phyloP scores from a whole-genome alignment of 2,797 vertebrate genomes.

The Lithobates sylvaticus region DNA sequence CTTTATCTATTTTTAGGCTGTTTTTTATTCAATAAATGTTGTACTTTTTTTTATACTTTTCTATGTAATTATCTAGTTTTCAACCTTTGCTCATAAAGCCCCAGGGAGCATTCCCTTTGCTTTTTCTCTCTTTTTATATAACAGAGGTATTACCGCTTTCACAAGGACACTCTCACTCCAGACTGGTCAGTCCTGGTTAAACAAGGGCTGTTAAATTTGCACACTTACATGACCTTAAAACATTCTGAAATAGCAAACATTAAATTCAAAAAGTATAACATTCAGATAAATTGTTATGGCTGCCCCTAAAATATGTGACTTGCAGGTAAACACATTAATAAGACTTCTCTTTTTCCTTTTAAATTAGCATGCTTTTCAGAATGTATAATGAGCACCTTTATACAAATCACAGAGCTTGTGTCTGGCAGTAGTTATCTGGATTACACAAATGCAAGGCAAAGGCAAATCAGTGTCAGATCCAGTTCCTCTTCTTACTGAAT shows the following conservation, averaged over 20 bases:
- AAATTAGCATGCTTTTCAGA: not conserved
- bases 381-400: constrained; percentile 14
- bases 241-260: not conserved
- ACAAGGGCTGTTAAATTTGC: not conserved
- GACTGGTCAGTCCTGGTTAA: not conserved
- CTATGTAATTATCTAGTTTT: no score
- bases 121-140: no score
- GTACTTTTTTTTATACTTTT: no score
- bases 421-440: constrained; percentile 26
- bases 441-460: constrained; percentile 34
- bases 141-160: not conserved
- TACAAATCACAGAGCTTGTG: constrained; percentile 3
- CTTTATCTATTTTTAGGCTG: no score
- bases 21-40: no score
- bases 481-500: not conserved
- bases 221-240: not conserved
- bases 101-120: no score
- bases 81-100: no score
- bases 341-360: not conserved
- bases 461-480: constrained; percentile 25
- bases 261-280: not conserved
- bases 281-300: not conserved
- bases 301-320: not conserved
- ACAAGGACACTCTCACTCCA: not conserved
- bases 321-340: not conserved